Base-by-base conservation (phyloP, 35 echinoderm and acorn worm genomes). In the Ophiothrix spiculata region DNA sequence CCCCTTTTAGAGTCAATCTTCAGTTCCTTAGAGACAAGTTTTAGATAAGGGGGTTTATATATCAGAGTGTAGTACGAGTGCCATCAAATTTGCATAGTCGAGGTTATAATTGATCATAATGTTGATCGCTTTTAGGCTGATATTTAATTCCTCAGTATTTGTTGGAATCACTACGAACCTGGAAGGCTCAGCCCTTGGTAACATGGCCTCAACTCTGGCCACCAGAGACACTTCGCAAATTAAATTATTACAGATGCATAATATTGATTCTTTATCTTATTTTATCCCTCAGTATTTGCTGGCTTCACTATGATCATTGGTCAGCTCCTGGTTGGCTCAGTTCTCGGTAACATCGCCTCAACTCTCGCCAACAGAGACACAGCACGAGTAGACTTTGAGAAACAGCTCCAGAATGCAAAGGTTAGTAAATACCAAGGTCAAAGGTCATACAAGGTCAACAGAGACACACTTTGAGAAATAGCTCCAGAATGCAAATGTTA, bases 331-430 rank as follows among this genome's bases (percentile, higher is more conserved):
- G 74, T 86, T 77, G 84, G 84, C 31, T 77, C 64, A 11, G 75
- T 86, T 40, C 84, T 86, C 17, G 84, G 84, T 77, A 86, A 86
- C 74, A 86, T 86, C 39, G 84, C 84, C 38, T 86, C 84, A 13
- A 86, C 84, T 28, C 39, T 86, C 37, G 84, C 84, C 37, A 86
- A 86, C 45, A 75, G 64, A 37, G 84, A 86, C 17, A 76, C 38
- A 1, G 31, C 23, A 33, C 39, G 84, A 77, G 84, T 86, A 29
- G 74, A 14, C 31, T 86, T 42, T 77, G 84, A 86, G 38, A 75
- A 77, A 39, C 21, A 76, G 11, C 84, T 86, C 17, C 2, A 73
- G 33, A 41, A 16, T 45, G 40, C 77, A 34, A 86, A 86, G 40
- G 84, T 86, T 77, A 82, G 42, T 8, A 54, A 11, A 8, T 11